Base-by-base conservation (phyloP, 2,888 invertebrate species). In the Leuctra nigra region DNA sequence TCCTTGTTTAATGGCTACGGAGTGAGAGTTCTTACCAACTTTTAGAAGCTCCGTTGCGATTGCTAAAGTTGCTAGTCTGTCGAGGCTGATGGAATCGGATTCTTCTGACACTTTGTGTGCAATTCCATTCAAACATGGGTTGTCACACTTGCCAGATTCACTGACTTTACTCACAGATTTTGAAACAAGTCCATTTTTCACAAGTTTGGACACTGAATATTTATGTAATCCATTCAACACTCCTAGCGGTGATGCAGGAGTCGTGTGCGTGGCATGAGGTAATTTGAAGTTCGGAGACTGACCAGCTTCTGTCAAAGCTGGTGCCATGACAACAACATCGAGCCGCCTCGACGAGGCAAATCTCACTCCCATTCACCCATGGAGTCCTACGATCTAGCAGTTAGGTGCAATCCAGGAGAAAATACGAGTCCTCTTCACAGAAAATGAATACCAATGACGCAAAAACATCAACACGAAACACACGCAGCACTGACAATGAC, bases 261-360 rank as follows among this genome's bases (percentile, higher is more conserved):
- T 53, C 46, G 61, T 56, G 56, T 57, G 61, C 52, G 63, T 58
- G 35, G 69, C 68, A 48, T 70, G 67, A 29, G 71, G 66, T 63
- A 73, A 66, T 65, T 73, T 73, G 70, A 75, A 75, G 64, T 68
- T 72, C 64, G 74, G 65, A 68, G 66, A 63, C 61, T 66, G 65
- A 52, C 64, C 62, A 61, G 73, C 81, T 78, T 90, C 88, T 72
- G 91, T 87, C 76, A 91, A 84, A 80, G 92, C 92, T 79, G 92
- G 92, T 82, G 92, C 92, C 92, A 93, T 92, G 82, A 87, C 80
- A 86, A 83, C 78, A 78, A 78, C 80, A 75, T 75, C 70, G 72
- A 77, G 74, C 74, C 74, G 77, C 78, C 77, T 75, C 74, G 72
- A 72, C 68, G 75, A 75, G 65, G 66, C 67, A 63, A 60, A 57